A percentile compares a stretch with the other conserved stretches of the same genome.
Conservation (phyloP, 2,797 vertebrate species). For the Eupleurogrammus muticus region DNA sequence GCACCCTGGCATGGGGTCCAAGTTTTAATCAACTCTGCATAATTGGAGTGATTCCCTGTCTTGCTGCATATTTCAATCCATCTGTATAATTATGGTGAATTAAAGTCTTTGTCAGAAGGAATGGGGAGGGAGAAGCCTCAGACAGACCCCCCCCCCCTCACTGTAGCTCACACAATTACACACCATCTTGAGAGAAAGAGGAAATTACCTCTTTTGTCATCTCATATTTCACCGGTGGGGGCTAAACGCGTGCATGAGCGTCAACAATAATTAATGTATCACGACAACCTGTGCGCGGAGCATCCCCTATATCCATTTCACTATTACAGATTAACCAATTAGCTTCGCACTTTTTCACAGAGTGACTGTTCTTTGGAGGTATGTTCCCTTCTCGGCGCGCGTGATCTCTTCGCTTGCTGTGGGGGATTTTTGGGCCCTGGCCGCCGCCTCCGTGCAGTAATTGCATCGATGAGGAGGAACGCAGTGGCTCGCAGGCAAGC, state of each 20-base stretch:
- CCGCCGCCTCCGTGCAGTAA: conserved; percentile 69
- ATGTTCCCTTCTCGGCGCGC: conserved; percentile 33
- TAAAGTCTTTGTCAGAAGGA: conserved; percentile 76
- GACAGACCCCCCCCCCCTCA: conserved; percentile 20
- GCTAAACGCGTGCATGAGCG: conserved; percentile 47
- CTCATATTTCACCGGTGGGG: conserved; percentile 76
- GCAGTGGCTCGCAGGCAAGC: conserved; percentile 61
- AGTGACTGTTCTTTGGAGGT: conserved; percentile 5
- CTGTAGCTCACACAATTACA: conserved; percentile 74
- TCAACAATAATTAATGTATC: conserved; percentile 74
- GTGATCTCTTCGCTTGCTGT: conserved; percentile 31
- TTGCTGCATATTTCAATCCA: conserved; percentile 81
- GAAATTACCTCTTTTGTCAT: conserved; percentile 81
- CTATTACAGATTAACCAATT: conserved; percentile 57
- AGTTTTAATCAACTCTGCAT: conserved; percentile 83
- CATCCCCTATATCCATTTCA: conserved; percentile 44
- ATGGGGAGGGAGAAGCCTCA: conserved; percentile 55
- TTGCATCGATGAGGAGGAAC: conserved; percentile 74
- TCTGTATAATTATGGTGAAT: conserved; percentile 81
- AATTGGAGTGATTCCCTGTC: conserved; percentile 83
- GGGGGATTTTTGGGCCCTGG: conserved; percentile 28
- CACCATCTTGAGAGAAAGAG: conserved; percentile 75
- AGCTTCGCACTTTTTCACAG: conserved; percentile 14
- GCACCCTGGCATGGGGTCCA: conserved; percentile 70
- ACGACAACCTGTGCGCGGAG: conserved; percentile 37